phyloP scores from a whole-genome alignment of 2,888 invertebrate genomes.

The Sisyra terminalis region DNA sequence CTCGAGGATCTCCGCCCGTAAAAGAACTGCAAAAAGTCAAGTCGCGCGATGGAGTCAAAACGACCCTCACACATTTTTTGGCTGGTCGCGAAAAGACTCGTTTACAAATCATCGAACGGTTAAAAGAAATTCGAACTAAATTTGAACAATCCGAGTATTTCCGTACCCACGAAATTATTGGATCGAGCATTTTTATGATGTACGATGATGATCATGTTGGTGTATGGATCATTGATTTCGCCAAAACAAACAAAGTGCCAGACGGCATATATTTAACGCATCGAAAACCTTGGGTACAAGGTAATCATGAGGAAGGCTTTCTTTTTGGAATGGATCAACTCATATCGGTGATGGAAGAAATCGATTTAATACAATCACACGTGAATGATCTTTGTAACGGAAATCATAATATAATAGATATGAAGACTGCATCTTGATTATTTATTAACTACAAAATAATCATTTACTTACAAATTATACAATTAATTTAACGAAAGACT shows the following conservation, averaged over 20 bases:
- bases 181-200: slow-evolving; percentile 86
- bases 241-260: slow-evolving; percentile 70
- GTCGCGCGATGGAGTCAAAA: slow-evolving; percentile 53
- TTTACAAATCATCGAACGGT: slow-evolving; percentile 49
- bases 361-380: slow-evolving; percentile 14
- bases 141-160: slow-evolving; percentile 78
- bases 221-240: slow-evolving; percentile 95
- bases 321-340: slow-evolving; percentile 84
- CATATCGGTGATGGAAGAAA: slow-evolving; percentile 46
- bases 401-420: too few relatives aligned
- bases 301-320: slow-evolving; percentile 96
- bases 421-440: too few relatives aligned
- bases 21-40: slow-evolving; percentile 81
- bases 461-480: too few relatives aligned
- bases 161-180: slow-evolving; percentile 78
- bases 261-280: slow-evolving; percentile 57
- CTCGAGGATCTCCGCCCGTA: slow-evolving; percentile 64
- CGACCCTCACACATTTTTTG: slow-evolving; percentile 60
- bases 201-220: slow-evolving; percentile 79
- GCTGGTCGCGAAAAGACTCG: slow-evolving; percentile 45
- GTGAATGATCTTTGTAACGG: too few relatives aligned
- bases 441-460: too few relatives aligned
- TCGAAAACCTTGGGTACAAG: slow-evolving; percentile 67
- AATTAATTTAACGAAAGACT: too few relatives aligned
- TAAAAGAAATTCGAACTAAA: slow-evolving; percentile 57